Conservation (phyloP, 2,888 invertebrate genomes). For the Carabus problematicus region DNA sequence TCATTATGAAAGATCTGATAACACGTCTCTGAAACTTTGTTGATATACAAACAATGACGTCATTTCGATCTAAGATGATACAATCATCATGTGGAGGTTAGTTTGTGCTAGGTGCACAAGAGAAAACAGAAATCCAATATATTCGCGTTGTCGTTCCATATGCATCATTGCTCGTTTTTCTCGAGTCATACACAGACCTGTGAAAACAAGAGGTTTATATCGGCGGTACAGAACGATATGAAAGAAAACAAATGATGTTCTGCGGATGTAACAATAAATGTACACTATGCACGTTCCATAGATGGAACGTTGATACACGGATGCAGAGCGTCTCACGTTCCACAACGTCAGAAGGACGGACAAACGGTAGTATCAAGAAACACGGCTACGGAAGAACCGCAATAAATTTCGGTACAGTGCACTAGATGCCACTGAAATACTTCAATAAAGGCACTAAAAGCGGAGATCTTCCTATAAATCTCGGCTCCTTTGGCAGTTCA, state of each 20-base stretch:
- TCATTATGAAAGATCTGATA: too few species aligned
- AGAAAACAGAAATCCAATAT: too few species aligned
- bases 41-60: too few species aligned
- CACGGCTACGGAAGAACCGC: slow-evolving; percentile 8
- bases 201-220: slow-evolving; percentile 27
- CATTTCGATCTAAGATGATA: too few species aligned
- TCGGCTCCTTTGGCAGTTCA: slow-evolving; percentile 28
- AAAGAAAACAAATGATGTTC: too few species aligned
- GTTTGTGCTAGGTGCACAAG: too few species aligned
- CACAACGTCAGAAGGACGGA: neutral
- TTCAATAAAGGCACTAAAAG: slow-evolving; percentile 37
- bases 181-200: slow-evolving; percentile 4
- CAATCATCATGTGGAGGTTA: too few species aligned
- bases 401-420: slow-evolving; percentile 29
- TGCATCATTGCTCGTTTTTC: too few species aligned
- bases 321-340: neutral
- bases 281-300: too few species aligned
- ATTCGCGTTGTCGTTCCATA: too few species aligned
- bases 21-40: too few species aligned
- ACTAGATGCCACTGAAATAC: slow-evolving; percentile 37
- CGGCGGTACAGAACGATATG: slow-evolving; percentile 8
- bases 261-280: neutral
- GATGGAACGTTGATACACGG: too few species aligned
- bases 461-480: slow-evolving; percentile 29
- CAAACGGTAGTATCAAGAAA: neutral